A percentile compares a stretch with the other conserved stretches of the same genome.
Conservation (phyloP, 2,888 invertebrate genomes). For the Oxytorus armatus region DNA sequence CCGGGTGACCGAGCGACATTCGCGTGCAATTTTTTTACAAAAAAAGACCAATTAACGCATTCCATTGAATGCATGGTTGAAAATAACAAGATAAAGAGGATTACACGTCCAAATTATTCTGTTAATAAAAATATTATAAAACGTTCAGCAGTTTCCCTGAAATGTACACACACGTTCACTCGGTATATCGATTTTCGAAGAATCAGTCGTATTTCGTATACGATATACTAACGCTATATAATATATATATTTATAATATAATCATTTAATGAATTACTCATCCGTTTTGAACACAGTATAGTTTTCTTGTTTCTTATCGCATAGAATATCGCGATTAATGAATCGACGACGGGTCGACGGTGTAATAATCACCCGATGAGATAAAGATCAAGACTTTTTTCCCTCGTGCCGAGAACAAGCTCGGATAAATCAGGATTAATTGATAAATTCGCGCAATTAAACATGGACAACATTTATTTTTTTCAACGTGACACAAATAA, state of each 20-base stretch:
- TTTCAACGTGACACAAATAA: not conserved
- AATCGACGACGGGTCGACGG: conserved; percentile 29
- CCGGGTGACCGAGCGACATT: conserved; percentile 25
- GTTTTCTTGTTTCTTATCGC: conserved; percentile 68
- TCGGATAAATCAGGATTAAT: conserved; percentile 26
- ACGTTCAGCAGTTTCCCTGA: no score
- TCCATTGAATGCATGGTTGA: not conserved
- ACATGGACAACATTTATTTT: no score
- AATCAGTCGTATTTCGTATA: conserved; percentile 51
- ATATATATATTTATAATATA: conserved; percentile 54
- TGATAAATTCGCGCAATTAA: no score
- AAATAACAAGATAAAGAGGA: not conserved
- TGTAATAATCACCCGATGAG: conserved; percentile 48
- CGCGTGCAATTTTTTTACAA: conserved; percentile 2
- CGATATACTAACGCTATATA: conserved; percentile 52
- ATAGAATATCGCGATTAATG: conserved; percentile 72
- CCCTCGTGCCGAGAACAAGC: conserved; percentile 57
- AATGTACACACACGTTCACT: conserved; percentile 20
- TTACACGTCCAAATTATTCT: no score
- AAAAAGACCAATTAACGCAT: not conserved
- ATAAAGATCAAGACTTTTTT: conserved; percentile 33
- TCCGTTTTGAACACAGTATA: conserved; percentile 76
- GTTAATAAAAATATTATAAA: not conserved
- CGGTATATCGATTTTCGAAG: conserved; percentile 40
- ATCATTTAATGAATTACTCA: conserved; percentile 66